Base-by-base conservation (phyloP, 2,797 vertebrate genomes). In the Thaleichthys pacificus region DNA sequence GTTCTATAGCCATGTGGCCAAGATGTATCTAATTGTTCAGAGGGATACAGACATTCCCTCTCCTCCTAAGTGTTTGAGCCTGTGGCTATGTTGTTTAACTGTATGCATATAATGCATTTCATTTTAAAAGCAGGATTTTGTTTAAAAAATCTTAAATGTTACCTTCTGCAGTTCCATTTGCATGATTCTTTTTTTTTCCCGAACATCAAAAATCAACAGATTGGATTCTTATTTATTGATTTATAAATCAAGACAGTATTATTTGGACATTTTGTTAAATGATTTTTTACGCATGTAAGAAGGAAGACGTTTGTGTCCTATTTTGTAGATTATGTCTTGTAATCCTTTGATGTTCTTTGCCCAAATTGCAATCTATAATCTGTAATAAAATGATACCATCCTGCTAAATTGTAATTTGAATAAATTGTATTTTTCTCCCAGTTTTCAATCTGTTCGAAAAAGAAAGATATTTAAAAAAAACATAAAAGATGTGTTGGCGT, bases 101-200 rank as follows among this genome's bases (percentile, higher is more conserved):
- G 95, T 97, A 97, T 93, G 97, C 97, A 96, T 56, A 56, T 56
- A 56, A 17, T 17, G 77, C 51, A 79, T 88, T 91, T 91, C 82
- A 82, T 76, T 79, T 61, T 76, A 82, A 93, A 93, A 95, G 90
- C 89, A 95, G 93, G 97, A 97, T 98, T 98, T 98, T 98, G 97
- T 98, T 98, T 95, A 94, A 98, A 94, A 99, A 99, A 97, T 99
- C 95, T 93, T 88, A 78, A 47, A 47, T 47, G 11, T 47, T 47
- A 47, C 42, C 88, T 94, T 94, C 93, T 89, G 81, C 87, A 91
- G 42, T 91, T 91, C 87, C 87, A 56, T 82, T 87, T 89, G 75
- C 17, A 21, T 60, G 57, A 35, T 60, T 24, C 1, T 60, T 11
- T 60, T 8, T 60, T 24, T 57, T 58, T 58, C 12, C 2, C 11